Evolutionary conservation across 2,888 invertebrate genomes (phyloP).

Genomic region (Poecilobothrus nobilitatus): DNA sequence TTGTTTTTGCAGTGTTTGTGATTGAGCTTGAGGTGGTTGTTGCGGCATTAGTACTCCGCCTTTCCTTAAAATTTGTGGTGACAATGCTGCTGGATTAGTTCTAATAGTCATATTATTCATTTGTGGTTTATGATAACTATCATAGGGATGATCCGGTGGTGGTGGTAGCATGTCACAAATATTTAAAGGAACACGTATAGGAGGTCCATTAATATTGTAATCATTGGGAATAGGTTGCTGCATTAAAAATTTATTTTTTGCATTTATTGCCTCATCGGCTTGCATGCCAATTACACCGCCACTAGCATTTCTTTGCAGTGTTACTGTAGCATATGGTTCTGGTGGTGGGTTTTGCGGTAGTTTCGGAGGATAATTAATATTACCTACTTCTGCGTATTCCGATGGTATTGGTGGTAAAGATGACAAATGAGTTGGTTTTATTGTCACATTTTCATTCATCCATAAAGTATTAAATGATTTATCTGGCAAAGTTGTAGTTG

Average conservation of each 20-base stretch:
- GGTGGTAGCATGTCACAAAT: conserved; percentile 59
- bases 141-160: conserved; percentile 44
- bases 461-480: conserved; percentile 29
- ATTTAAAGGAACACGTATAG: conserved; percentile 47
- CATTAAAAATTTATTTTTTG: conserved; percentile 39
- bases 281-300: conserved; percentile 42
- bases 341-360: conserved; percentile 27
- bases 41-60: conserved; percentile 18
- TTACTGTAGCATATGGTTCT: conserved; percentile 32
- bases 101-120: conserved; percentile 32
- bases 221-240: conserved; percentile 49
- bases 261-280: conserved; percentile 30
- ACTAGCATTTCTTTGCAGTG: conserved; percentile 25
- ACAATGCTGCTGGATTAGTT: conserved; percentile 31
- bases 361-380: conserved; percentile 24
- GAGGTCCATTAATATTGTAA: conserved; percentile 36
- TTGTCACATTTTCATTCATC: conserved; percentile 28
- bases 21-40: conserved; percentile 20
- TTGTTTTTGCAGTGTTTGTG: conserved; percentile 17
- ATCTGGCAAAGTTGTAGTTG: conserved; percentile 27
- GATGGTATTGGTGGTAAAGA: conserved; percentile 26
- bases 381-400: conserved; percentile 29
- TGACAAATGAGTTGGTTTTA: conserved; percentile 29
- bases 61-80: conserved; percentile 29
- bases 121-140: conserved; percentile 26